Evolutionary conservation across 2,113 vertebrate genomes (phyloP).

Genomic region (Hemichromis elongatus): DNA sequence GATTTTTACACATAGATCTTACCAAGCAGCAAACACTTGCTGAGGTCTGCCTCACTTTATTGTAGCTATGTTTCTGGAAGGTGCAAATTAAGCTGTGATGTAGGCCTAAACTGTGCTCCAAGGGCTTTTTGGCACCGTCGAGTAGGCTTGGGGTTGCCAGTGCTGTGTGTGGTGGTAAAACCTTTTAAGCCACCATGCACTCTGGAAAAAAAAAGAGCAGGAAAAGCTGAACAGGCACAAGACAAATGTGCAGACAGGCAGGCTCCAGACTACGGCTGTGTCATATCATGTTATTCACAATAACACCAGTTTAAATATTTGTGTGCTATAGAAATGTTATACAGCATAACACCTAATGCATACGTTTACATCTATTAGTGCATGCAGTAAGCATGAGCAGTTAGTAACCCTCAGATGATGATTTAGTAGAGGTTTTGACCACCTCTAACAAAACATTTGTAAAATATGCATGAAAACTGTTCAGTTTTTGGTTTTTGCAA

Average conservation of each 20-base stretch:
- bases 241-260: neutral
- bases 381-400: neutral
- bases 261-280: neutral
- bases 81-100: no score
- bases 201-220: neutral
- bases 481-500: no score
- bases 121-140: fast-evolving
- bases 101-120: neutral
- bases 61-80: neutral
- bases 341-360: neutral
- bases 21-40: neutral
- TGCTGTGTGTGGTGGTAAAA: neutral
- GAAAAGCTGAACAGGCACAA: fast-evolving
- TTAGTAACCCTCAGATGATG: neutral
- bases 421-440: no score
- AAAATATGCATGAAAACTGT: no score
- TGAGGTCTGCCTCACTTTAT: neutral
- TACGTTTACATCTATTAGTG: fast-evolving
- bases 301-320: neutral
- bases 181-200: neutral
- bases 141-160: neutral
- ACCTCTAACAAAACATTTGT: no score
- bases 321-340: neutral
- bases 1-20: neutral
- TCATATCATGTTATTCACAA: fast-evolving